phyloP scores from a whole-genome alignment of 2,888 invertebrate species.

The Chrysolina haemoptera region DNA sequence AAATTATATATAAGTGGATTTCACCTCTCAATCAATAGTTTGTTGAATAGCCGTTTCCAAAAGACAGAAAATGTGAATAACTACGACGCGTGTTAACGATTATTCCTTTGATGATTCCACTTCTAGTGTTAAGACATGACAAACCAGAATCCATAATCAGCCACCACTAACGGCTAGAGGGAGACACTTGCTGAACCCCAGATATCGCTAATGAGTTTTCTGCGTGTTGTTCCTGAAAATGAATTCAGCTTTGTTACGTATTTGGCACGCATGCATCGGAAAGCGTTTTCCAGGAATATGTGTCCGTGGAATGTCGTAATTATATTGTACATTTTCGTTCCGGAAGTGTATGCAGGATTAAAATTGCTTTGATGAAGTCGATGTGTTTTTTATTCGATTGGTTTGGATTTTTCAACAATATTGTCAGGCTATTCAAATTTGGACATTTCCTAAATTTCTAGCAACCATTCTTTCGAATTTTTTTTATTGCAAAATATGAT shows the following conservation, averaged over 20 bases:
- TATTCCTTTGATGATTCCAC: neutral
- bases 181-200: conserved; percentile 13
- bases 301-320: neutral
- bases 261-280: conserved; percentile 12
- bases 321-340: conserved; percentile 1
- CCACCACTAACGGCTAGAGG: neutral
- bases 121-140: neutral
- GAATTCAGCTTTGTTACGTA: conserved; percentile 22
- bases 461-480: no score
- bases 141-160: neutral
- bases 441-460: no score
- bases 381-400: neutral
- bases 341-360: neutral
- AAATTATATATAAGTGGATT: no score
- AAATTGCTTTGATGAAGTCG: neutral
- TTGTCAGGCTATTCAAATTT: no score
- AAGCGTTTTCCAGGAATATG: conserved; percentile 3
- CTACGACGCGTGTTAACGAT: no score
- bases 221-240: conserved; percentile 21
- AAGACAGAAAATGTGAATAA: no score
- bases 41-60: no score
- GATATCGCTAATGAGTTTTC: conserved; percentile 31
- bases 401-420: neutral
- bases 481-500: no score
- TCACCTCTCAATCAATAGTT: no score